Evolutionary conservation across 2,113 vertebrate genomes (phyloP), one percentile per base, ranked within the genome.

Genomic region (Gasterosteus nipponicus): DNA sequence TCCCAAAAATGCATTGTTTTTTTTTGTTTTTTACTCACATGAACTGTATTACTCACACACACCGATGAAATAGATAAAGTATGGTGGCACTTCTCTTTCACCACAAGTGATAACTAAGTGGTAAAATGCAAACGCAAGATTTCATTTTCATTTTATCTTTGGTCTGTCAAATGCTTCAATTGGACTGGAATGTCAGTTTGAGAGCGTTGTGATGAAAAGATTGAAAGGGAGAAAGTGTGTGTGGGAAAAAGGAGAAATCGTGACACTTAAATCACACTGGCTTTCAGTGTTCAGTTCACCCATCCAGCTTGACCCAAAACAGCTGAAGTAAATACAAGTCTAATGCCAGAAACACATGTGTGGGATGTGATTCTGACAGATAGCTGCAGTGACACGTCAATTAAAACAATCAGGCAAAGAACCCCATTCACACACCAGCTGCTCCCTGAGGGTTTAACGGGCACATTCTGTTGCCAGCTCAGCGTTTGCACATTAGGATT

Each of bases 391-490:
- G 38, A 46, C 8, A 61, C 51, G 63, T 57, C 29, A 9, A 10
- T 56, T 33, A 47, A 10, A 58, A 22, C 73, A 67, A 69, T 47
- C 41, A 42, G 1, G 5, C 47, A 78, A 75, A 78, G 29, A 42
- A 68, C 11, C 59, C 39, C 72, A 58, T 69, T 83, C 53, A 67
- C 51, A 54, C 26, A 26, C 54, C 41, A 46, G 73, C 38, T 77
- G 19, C 60, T 75, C 53, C 49, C 60, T 35, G 31, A 51, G 3
- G 29, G 42, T 19, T 33, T 33, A 47, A 66, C 64, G 35, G 31
- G 51, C 41, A 22, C 78, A 73, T 66, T 67, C 80, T 87, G 60
- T 77, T 81, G 82, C 81, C 77, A 85, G 42, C 58, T n/a, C 44
- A 9, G 6, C 39, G 5, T 82, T 83, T 85, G 78, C 78, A 80